Evolutionary conservation across 2,888 invertebrate species (phyloP).

Genomic region (Drosophila falleni): DNA sequence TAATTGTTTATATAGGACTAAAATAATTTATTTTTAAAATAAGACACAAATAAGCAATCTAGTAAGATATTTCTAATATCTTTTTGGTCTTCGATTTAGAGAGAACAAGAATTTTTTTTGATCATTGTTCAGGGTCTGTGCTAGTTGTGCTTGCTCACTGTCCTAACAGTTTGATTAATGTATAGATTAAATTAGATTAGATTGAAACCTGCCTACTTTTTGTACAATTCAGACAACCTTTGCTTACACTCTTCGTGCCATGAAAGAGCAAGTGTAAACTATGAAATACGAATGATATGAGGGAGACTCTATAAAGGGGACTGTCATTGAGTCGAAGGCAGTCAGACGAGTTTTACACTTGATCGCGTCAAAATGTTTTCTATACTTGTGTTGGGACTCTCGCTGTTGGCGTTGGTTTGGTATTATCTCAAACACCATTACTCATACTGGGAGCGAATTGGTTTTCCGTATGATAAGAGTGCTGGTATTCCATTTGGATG

Average conservation of each 20-base stretch:
- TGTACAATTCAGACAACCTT: no score
- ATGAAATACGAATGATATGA: slow-evolving; percentile 38
- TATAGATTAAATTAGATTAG: background rate
- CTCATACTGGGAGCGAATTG: slow-evolving; percentile 87
- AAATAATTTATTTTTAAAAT: no score
- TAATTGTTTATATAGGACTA: no score
- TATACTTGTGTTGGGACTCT: slow-evolving; percentile 18
- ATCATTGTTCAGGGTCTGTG: background rate
- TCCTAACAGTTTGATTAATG: background rate
- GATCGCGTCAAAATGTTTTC: slow-evolving; percentile 35
- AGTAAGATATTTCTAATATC: no score
- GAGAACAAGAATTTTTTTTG: no score
- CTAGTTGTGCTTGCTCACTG: background rate
- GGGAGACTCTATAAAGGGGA: slow-evolving; percentile 29
- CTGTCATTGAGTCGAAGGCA: background rate
- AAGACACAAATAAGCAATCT: no score
- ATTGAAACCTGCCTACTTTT: background rate
- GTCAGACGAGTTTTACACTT: slow-evolving; percentile 40
- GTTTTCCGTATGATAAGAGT: slow-evolving; percentile 86
- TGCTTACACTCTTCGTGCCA: slow-evolving; percentile 1
- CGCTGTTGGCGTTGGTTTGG: slow-evolving; percentile 48
- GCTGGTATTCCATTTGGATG: slow-evolving; percentile 89
- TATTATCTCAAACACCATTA: slow-evolving; percentile 68
- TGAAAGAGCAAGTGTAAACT: slow-evolving; percentile 18
- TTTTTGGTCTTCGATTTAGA: no score